Evolutionary conservation across 2,113 vertebrate species (phyloP), one percentile per base, ranked within the genome.

Genomic region (Percina caprodes): DNA sequence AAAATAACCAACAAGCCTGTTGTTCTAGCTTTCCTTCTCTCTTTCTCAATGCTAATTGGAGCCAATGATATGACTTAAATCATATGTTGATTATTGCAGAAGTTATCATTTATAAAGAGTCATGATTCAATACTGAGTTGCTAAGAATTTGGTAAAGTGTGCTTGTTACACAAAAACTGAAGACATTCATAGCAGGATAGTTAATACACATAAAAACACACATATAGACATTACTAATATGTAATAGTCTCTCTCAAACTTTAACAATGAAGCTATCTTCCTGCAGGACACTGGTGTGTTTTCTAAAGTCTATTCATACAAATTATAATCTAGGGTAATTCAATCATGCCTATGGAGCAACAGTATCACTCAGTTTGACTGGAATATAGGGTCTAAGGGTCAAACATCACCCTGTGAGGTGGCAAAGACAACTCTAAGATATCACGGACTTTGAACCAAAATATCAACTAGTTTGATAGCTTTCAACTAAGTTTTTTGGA

Each of bases 301-400:
- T 55, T 45, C 6, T 46, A 9, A 55, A 45, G 13, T 23, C 16
- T 21, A 23, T 26, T 24, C 16, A 16, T 24, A 10, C n/a, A 4
- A 10, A 19, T 6, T 68, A 51, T 49, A 24, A 66, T 77, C 26
- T 35, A 42, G 39, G 39, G 39, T 11, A 59, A 66, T 58, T 9
- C 15, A 65, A 66, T 66, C 18, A 16, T n/a, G 15, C 6, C 39
- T 56, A 26, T 15, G 51, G 0, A 13, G 54, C 21, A 23, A 60
- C n/a, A 45, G 7, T 4, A 56, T 66, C 48, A 33, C 39, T 42
- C 4, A 30, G 14, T 23, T 67, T 30, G 9, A 46, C n/a, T 42
- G 63, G 52, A 56, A 76, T 59, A 39, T 30, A 80, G 77, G 84
- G 94, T 94, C 89, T 87, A 92, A 93, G 69, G 91, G 89, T 93